Percentiles rank a stretch among this genome's conserved stretches.
Evolutionary conservation across 2,113 vertebrate genomes (phyloP).

Genomic region (human (Homo sapiens)): DNA sequence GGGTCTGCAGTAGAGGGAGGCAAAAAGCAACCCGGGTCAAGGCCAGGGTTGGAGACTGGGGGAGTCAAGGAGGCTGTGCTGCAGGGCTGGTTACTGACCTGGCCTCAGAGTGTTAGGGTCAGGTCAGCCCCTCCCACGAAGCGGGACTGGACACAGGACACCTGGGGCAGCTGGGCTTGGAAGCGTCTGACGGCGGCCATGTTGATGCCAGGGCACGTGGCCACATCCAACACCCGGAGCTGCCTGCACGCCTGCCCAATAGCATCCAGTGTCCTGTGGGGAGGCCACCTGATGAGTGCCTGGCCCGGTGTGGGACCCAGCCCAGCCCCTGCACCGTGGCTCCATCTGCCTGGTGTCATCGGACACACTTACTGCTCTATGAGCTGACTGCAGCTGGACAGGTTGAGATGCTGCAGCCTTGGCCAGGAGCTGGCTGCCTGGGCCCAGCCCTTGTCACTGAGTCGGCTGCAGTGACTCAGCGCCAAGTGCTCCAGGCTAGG

Average conservation of each 20-base stretch:
- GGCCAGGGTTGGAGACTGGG: not conserved
- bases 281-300: not conserved
- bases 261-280: slow-evolving; percentile 84
- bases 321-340: not conserved
- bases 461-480: slow-evolving; percentile 85
- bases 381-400: slow-evolving; percentile 87
- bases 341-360: not conserved
- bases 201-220: slow-evolving; percentile 86
- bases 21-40: not conserved
- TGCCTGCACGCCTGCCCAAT: slow-evolving; percentile 84
- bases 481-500: slow-evolving; percentile 85
- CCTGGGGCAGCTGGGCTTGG: slow-evolving; percentile 85
- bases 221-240: slow-evolving; percentile 87
- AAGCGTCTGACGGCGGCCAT: slow-evolving; percentile 82
- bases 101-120: slow-evolving; percentile 59
- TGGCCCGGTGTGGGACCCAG: not conserved
- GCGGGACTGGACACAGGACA: slow-evolving; percentile 85
- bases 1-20: not conserved
- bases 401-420: slow-evolving; percentile 87
- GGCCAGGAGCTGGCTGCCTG: slow-evolving; percentile 81
- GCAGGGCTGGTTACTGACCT: slow-evolving; percentile 7
- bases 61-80: not conserved
- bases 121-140: slow-evolving; percentile 84
- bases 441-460: slow-evolving; percentile 86
- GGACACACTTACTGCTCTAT: slow-evolving; percentile 84